Evolutionary conservation across 2,113 vertebrate genomes (phyloP).

Genomic region (Anseranas semipalmata): DNA sequence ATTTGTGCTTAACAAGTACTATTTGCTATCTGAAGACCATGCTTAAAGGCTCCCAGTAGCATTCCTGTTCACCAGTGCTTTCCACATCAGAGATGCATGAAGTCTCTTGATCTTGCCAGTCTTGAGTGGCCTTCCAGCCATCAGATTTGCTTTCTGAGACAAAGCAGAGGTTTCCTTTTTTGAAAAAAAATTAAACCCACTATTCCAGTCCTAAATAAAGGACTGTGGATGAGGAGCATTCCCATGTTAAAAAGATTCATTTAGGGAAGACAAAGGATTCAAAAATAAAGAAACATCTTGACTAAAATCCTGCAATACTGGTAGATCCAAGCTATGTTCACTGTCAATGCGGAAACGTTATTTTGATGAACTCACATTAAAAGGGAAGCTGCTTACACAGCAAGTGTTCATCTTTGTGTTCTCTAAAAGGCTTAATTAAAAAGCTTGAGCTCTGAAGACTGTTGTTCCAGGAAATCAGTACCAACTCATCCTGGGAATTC

Average conservation of each 20-base stretch:
- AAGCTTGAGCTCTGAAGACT: neutral
- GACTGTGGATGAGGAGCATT: neutral
- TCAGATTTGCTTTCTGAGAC: neutral
- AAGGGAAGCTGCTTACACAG: neutral
- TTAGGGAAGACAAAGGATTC: neutral
- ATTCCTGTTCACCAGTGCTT: neutral
- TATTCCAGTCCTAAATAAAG: neutral
- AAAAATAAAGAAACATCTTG: neutral
- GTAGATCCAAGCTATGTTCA: neutral
- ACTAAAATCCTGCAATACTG: neutral
- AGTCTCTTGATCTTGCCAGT: neutral
- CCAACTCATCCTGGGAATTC: neutral
- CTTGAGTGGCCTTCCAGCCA: neutral
- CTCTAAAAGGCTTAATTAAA: neutral
- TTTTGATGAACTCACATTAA: neutral
- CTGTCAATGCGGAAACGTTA: neutral
- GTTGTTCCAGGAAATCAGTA: neutral
- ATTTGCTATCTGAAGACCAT: neutral
- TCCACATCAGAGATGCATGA: neutral
- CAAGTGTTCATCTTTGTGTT: neutral
- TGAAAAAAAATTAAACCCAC: neutral
- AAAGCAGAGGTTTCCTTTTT: neutral
- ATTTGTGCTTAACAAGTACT: neutral
- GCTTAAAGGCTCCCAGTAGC: neutral
- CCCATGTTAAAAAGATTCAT: neutral